A percentile compares a stretch with the other conserved stretches of the same genome.
Conservation (phyloP, 2,797 vertebrate genomes). For the Cossypha heuglini region DNA sequence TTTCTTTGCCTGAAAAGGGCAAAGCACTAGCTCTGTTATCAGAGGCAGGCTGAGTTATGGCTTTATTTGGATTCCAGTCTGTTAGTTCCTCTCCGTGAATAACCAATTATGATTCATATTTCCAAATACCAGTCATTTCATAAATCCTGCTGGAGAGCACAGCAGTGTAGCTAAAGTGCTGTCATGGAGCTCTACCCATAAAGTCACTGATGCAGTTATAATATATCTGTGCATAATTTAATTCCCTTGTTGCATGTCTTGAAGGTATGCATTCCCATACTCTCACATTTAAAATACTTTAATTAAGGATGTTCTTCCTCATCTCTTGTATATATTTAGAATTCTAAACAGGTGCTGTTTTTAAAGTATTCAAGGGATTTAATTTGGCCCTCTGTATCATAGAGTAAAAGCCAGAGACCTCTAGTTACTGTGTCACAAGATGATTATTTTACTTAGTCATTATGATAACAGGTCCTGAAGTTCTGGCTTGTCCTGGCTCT, state of each 20-base stretch:
- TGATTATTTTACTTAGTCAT: background rate
- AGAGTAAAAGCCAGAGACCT: background rate
- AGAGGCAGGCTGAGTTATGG: background rate
- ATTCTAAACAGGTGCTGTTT: background rate
- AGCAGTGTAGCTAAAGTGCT: background rate
- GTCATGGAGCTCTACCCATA: background rate
- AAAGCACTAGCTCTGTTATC: background rate
- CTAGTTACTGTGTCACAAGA: background rate
- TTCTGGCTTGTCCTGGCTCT: background rate
- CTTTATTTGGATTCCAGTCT: background rate
- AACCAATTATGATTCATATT: slow-evolving; percentile 25
- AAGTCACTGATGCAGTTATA: slow-evolving; percentile 7
- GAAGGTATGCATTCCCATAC: background rate
- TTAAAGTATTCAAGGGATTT: background rate
- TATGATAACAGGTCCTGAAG: background rate
- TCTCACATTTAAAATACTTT: background rate
- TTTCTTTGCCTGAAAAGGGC: background rate
- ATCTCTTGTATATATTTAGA: background rate
- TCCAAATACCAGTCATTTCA: slow-evolving; percentile 4
- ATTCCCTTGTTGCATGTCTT: background rate
- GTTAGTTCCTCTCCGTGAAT: background rate
- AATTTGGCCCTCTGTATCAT: background rate
- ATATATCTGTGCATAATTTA: background rate
- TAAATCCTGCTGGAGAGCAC: background rate
- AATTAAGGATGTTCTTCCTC: background rate